These are phyloP conservation scores for Lobophora halterata DNA, from an alignment of 2,888 invertebrate species.

Conservation along the genomic window DNA sequence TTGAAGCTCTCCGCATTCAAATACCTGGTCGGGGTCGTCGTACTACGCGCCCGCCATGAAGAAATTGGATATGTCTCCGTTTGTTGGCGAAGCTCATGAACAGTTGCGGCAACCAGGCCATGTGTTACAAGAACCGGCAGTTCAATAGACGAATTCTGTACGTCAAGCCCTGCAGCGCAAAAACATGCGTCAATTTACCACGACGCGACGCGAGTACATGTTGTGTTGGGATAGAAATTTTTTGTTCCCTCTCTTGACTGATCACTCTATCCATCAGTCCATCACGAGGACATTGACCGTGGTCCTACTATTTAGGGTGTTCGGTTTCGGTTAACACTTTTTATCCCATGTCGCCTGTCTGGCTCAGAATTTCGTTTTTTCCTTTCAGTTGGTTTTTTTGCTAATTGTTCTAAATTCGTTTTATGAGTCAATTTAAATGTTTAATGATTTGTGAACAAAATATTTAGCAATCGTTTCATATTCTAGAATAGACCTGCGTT, in stretches of 20 bases:
- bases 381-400: slow-evolving; percentile 8
- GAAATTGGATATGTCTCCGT: slow-evolving; percentile 59
- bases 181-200: slow-evolving; percentile 69
- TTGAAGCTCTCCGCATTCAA: slow-evolving; percentile 29
- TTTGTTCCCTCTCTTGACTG: slow-evolving; percentile 67
- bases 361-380: slow-evolving; percentile 9
- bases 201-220: slow-evolving; percentile 48
- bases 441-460: no score
- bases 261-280: slow-evolving; percentile 61
- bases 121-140: slow-evolving; percentile 43
- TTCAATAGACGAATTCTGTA: slow-evolving; percentile 60
- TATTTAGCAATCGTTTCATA: no score
- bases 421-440: no score
- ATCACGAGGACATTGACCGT: slow-evolving; percentile 74
- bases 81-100: slow-evolving; percentile 48
- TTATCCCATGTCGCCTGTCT: slow-evolving; percentile 12
- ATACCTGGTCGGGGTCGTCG: slow-evolving; percentile 56
- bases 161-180: slow-evolving; percentile 51
- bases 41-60: slow-evolving; percentile 46
- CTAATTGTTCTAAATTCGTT: slow-evolving; percentile 1
- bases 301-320: slow-evolving; percentile 62
- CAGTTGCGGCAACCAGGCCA: slow-evolving; percentile 50
- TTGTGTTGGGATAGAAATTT: slow-evolving; percentile 60
- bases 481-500: no score
- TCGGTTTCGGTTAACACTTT: slow-evolving; percentile 45